phyloP scores from a whole-genome alignment of 1,140 invertebrate species.

The Cepaea nemoralis region DNA sequence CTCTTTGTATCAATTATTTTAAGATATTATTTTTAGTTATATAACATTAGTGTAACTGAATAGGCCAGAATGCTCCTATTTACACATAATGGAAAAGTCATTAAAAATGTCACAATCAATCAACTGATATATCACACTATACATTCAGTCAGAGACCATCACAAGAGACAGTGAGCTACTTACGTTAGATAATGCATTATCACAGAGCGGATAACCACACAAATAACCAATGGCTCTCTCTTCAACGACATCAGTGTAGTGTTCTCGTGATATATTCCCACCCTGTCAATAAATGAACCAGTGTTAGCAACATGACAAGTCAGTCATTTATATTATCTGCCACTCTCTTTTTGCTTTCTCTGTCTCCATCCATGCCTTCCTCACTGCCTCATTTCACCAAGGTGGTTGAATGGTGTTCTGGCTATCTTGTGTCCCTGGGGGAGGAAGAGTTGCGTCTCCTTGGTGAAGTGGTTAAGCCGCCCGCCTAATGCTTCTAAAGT shows the following conservation, averaged over 20 bases:
- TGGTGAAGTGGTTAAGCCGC: too few relatives aligned
- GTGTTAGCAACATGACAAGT: too few relatives aligned
- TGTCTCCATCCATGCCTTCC: too few relatives aligned
- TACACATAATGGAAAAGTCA: not conserved
- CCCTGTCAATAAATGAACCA: constrained; percentile 73
- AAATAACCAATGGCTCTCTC: constrained; percentile 83
- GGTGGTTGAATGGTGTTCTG: too few relatives aligned
- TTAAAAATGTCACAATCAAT: not conserved
- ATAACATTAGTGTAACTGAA: not conserved
- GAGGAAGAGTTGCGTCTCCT: too few relatives aligned
- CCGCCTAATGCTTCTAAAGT: too few relatives aligned
- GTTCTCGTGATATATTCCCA: constrained; percentile 79
- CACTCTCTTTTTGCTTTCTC: too few relatives aligned
- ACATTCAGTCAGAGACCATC: not conserved
- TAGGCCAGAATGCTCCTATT: not conserved
- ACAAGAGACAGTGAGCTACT: constrained; percentile 35
- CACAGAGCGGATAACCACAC: constrained; percentile 89
- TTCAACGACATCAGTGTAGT: constrained; percentile 86
- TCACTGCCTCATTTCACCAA: too few relatives aligned
- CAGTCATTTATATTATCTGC: too few relatives aligned
- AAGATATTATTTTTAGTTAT: not conserved
- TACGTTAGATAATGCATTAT: constrained; percentile 73
- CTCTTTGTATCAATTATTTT: too few relatives aligned
- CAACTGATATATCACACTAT: too few relatives aligned
- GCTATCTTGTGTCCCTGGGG: too few relatives aligned